phyloP scores from a whole-genome alignment of 2,797 vertebrate genomes.

The Falco concolor region DNA sequence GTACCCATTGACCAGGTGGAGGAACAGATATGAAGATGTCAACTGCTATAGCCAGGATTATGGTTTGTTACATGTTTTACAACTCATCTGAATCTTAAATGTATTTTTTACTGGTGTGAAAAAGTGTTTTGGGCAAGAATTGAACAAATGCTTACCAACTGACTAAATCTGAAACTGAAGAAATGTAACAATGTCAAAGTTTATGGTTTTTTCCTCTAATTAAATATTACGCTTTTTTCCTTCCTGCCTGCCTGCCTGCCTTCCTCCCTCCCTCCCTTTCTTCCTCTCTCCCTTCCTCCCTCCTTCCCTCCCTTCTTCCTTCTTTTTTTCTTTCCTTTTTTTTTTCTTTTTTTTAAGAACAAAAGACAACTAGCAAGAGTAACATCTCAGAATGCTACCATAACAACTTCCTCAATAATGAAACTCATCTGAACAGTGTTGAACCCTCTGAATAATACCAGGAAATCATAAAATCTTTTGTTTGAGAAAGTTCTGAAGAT shows the following conservation, averaged over 20 bases:
- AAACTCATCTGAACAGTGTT: neutral
- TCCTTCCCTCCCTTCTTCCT: neutral
- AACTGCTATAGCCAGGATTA: neutral
- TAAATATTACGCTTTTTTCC: neutral
- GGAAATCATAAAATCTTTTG: neutral
- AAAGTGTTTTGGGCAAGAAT: neutral
- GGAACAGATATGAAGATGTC: neutral
- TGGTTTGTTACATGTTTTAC: neutral
- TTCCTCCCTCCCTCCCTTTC: too few relatives aligned
- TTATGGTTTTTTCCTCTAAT: neutral
- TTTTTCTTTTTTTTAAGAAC: neutral
- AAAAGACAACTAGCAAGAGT: neutral
- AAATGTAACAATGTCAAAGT: neutral
- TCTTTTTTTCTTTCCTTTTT: too few relatives aligned
- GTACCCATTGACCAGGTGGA: neutral
- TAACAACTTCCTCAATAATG: neutral
- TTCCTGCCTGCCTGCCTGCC: too few relatives aligned
- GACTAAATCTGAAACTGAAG: neutral
- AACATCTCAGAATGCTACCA: neutral
- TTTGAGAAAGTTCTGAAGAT: neutral
- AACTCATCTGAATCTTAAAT: neutral
- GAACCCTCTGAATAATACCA: neutral
- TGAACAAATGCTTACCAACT: neutral
- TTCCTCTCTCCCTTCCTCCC: too few relatives aligned
- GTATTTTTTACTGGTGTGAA: neutral